phyloP scores from a whole-genome alignment of 2,797 vertebrate species.

The Syncerus caffer region DNA sequence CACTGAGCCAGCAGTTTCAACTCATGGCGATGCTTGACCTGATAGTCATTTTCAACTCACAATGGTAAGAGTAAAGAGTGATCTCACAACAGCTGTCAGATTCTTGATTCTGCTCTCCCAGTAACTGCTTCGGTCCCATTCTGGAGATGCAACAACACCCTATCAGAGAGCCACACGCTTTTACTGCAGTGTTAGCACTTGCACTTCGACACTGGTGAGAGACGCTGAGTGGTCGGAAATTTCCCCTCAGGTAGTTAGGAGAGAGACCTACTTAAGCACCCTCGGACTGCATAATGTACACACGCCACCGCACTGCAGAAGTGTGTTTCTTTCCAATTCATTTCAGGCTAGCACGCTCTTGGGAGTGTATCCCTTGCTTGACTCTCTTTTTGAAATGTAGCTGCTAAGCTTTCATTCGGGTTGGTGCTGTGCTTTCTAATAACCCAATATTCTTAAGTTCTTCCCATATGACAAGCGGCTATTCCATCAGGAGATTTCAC shows the following conservation, averaged over 20 bases:
- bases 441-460: constrained; percentile 22
- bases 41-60: constrained; percentile 61
- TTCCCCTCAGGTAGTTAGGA: constrained; percentile 67
- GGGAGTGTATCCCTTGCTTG: constrained; percentile 60
- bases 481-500: not conserved
- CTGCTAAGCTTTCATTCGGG: constrained; percentile 64
- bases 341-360: constrained; percentile 77
- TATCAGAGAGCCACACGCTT: constrained; percentile 64
- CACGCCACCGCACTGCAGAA: constrained; percentile 59
- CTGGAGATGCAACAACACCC: constrained; percentile 66
- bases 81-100: constrained; percentile 76
- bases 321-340: constrained; percentile 81
- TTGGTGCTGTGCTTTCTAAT: constrained; percentile 64
- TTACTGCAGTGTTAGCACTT: constrained; percentile 59
- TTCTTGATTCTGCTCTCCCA: constrained; percentile 63
- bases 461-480: constrained; percentile 55
- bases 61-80: constrained; percentile 54
- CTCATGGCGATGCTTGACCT: constrained; percentile 8
- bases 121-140: constrained; percentile 63
- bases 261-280: constrained; percentile 58
- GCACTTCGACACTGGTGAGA: constrained; percentile 63
- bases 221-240: constrained; percentile 42
- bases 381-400: constrained; percentile 54
- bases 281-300: constrained; percentile 28
- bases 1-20: constrained; percentile 48